Base-by-base conservation (phyloP, 2,888 invertebrate genomes). In the Archaeoteleia sp. region DNA sequence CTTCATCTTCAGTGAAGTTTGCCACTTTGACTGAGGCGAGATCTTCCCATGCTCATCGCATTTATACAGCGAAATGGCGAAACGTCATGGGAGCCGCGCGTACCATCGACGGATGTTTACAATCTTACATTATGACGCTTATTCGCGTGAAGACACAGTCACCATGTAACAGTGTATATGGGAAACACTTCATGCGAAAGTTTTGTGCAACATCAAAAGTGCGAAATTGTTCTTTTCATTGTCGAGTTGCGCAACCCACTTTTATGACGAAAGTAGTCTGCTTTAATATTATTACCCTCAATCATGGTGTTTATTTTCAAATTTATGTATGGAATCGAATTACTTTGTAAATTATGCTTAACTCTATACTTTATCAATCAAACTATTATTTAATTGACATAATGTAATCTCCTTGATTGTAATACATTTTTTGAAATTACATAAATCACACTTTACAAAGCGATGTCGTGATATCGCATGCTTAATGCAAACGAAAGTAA, bases 51-150 rank as follows among this genome's bases (percentile, higher is more conserved):
- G 39, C 17, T 10, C 40, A 29, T 13, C 13, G 43, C 62, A 73
- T 76, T 76, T 79, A 79, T 78, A 77, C 67, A 14, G 17, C 39
- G 37, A 25, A 58, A 49, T 81, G 76, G 74, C 73, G 78, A 76
- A 77, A 82, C 55, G 54, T 55, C 66, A 72, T 78, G 81, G 54
- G 80, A 80, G 78, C 67, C 67, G 70, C 55, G 66, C 67, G 40
- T 62, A 68, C 48, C 67, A 67, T 66, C 39, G 58, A 43, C 75
- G 77, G 79, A 80, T 77, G 78, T 78, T 80, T 75, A 78, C 74
- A 72, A 74, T 79, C 65, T 67, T 61, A 53, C 37, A 74, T 72
- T 71, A 70, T 69, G 70, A 68, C 62, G 71, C 51, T 34, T 43
- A 70, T 63, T 71, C 30, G 53, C 57, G 32, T 58, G 66, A 37